Evolutionary conservation across 2,888 invertebrate species (phyloP), one percentile per base, ranked within the genome.

Genomic region (Oscheius sp.): DNA sequence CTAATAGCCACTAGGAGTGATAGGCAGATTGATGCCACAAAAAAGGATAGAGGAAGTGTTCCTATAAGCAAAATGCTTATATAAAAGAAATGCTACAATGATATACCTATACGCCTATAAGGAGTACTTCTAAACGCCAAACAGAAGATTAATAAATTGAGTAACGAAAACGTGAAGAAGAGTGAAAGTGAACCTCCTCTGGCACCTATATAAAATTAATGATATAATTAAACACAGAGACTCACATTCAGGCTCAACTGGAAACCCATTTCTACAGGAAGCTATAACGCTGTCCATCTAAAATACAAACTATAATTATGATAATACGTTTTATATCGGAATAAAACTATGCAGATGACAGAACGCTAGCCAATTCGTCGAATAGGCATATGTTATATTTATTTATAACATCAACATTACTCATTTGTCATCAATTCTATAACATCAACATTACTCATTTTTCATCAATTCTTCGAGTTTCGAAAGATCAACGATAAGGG

Each of bases 101-200:
- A n/a, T n/a, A n/a, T 53, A 63, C 72, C 71, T 55, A 77, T 69
- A 59, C 72, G 70, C n/a, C 25, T 56, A 46, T 78, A 78, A 5
- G n/a, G n/a, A n/a, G 41, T 69, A 16, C 41, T 59, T 45, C 73
- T 69, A 49, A 76, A 76, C 12, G 79, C 78, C 12, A 79, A 52
- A 46, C 72, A 72, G 13, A 81, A 46, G n/a, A 76, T 64, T 23
- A 81, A 75, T 1, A 75, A 55, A 35, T 76, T 81, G 58, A 77
- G 61, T 13, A 77, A 53, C 25, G 75, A 75, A 59, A 80, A 77
- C n/a, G 76, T 69, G 9, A 74, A 56, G 68, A 77, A 77, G n/a
- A 78, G 52, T 2, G 74, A 74, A 35, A 77, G 73, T 0, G 78
- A 73, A 46, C 78, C 27, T 3, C 78, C 76, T 69, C 55, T 18